These are phyloP conservation scores for Dusona sp. DNA, from an alignment of 2,888 invertebrate genomes.

Conservation along the genomic window DNA sequence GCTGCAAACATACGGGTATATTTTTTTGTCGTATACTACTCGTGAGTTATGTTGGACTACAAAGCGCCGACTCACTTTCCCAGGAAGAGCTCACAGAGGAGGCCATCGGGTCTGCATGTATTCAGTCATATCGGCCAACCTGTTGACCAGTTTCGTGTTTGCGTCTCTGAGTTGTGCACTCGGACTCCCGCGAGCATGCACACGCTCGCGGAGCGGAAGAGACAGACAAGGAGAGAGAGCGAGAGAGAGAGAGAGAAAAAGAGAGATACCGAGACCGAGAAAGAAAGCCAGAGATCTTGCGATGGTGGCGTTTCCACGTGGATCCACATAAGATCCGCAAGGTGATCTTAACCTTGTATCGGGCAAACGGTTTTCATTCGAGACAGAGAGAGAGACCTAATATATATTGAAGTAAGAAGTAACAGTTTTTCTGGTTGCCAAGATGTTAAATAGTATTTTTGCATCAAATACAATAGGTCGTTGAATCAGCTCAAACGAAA, in stretches of 20 bases:
- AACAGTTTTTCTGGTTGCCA: neutral
- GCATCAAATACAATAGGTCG: neutral
- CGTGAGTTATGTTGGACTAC: conserved; percentile 15
- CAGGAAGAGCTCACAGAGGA: conserved; percentile 9
- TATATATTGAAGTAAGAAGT: neutral
- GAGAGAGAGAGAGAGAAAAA: neutral
- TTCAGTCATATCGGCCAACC: conserved; percentile 32
- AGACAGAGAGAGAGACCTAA: neutral
- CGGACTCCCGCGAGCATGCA: conserved; percentile 22
- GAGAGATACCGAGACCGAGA: neutral
- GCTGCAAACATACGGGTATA: conserved; percentile 7
- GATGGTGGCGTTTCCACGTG: conserved; percentile 34
- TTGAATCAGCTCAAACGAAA: neutral
- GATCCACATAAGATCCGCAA: conserved; percentile 17
- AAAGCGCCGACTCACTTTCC: conserved; percentile 36
- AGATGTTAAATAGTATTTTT: neutral
- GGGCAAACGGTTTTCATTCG: conserved; percentile 33
- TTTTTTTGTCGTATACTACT: conserved; percentile 26
- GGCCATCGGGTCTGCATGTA: conserved; percentile 10
- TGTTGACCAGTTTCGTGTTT: conserved; percentile 53
- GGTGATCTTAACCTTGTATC: conserved; percentile 42
- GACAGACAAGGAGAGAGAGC: conserved; percentile 5
- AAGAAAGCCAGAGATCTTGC: neutral
- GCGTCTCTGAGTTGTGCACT: conserved; percentile 28
- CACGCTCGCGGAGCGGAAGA: neutral